phyloP scores from a whole-genome alignment of 37 sponge, comb jelly and placozoan species.

The Spongilla lacustris region DNA sequence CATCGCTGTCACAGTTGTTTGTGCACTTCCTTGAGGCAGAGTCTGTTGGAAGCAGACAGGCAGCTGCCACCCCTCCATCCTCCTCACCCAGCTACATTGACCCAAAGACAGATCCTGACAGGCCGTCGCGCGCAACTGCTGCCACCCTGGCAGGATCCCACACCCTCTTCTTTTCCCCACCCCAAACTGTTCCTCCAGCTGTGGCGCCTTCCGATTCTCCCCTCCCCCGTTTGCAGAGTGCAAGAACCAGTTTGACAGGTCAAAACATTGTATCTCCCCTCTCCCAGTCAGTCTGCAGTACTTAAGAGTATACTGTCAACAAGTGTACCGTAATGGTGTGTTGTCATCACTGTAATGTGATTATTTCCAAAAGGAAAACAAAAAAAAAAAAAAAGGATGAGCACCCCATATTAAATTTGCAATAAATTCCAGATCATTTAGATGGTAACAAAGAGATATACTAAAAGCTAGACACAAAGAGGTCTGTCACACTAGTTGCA shows the following conservation, averaged over 20 bases:
- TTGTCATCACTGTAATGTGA: background rate
- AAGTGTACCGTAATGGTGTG: no score
- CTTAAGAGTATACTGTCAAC: background rate
- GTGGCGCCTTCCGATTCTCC: background rate
- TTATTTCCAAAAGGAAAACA: background rate
- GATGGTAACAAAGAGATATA: slow-evolving; percentile 1
- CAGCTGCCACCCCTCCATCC: background rate
- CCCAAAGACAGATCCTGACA: slow-evolving; percentile 68
- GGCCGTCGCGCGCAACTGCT: slow-evolving; percentile 70
- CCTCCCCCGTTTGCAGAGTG: no score
- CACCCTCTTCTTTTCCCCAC: background rate
- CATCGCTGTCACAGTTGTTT: slow-evolving; percentile 71
- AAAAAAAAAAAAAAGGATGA: no score
- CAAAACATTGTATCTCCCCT: background rate
- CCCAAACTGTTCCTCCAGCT: background rate
- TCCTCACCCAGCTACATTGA: slow-evolving; percentile 48
- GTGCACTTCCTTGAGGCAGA: slow-evolving; percentile 77
- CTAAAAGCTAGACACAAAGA: slow-evolving; percentile 1
- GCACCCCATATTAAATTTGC: background rate
- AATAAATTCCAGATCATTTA: background rate
- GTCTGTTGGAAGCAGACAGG: slow-evolving; percentile 15
- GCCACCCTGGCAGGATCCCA: slow-evolving; percentile 17
- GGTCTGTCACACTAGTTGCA: background rate
- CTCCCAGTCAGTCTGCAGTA: background rate
- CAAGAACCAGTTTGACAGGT: no score